Evolutionary conservation across 1,140 invertebrate species (phyloP), one percentile per base, ranked within the genome.

Genomic region (Bombus difficillimus): DNA sequence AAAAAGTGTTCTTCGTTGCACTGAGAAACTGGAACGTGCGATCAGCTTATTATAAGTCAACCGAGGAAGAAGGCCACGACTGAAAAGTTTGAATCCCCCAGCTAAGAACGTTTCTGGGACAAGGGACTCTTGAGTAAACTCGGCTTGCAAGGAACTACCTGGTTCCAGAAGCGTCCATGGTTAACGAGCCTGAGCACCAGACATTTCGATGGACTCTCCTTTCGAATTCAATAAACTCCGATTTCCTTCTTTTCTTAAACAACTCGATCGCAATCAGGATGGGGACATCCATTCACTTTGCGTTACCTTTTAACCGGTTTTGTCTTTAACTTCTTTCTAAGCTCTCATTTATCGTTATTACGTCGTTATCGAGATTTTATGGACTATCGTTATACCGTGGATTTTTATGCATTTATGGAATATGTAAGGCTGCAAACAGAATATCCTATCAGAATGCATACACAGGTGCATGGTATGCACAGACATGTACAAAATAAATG

Each of bases 41-140:
- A 90, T 83, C 81, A 86, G 89, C 89, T 90, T 90, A 90, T 90
- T 90, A 90, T 87, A 90, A 87, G 82, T 87, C 86, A 87, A 87
- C 85, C 73, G 10, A 37, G 75, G 85, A 89, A 77, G 71, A 80
- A 81, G 62, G 74, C 47, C 85, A 80, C 59, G 78, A 76, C 62
- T 86, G 90, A 90, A 86, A 90, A 91, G 77, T 91, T 90, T 85
- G 81, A 85, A 82, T 86, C 71, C 88, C 72, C 68, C 34, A 41
- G 78, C 69, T 71, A 68, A 74, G 85, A 84, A 81, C 88, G 84
- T 90, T 90, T 90, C 89, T 90, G 82, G 89, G 89, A 90, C 89
- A 90, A 90, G 88, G 82, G 88, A 89, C 88, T 68, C 89, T 89
- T 74, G 89, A 90, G 79, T 81, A 87, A 90, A 90, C 89, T 90